Evolutionary conservation across 2,797 vertebrate species (phyloP).

Genomic region (Anabas testudineus): DNA sequence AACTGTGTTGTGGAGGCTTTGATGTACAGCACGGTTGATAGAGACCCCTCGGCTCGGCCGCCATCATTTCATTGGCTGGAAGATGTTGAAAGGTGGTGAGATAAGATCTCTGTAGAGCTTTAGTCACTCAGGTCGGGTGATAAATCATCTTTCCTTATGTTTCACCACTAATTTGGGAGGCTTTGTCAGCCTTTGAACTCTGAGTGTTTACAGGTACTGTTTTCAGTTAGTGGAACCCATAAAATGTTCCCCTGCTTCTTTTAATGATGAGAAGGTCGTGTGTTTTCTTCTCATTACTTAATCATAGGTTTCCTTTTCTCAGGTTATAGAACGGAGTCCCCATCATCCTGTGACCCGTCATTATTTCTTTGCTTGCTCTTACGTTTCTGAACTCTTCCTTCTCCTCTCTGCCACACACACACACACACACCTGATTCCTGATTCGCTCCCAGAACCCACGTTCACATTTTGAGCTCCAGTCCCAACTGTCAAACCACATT

Average conservation of each 20-base stretch:
- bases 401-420: no score
- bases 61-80: constrained; percentile 35
- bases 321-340: no score
- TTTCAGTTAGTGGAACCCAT: neutral
- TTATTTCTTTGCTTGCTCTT: neutral
- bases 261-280: neutral
- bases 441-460: no score
- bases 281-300: neutral
- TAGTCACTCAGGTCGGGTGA: constrained; percentile 13
- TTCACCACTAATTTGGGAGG: neutral
- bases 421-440: no score
- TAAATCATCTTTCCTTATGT: neutral
- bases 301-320: no score
- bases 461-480: no score
- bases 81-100: constrained; percentile 22
- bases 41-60: constrained; percentile 10
- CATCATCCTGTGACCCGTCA: no score
- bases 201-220: constrained; percentile 11
- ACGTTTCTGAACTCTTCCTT: no score
- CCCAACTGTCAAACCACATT: no score
- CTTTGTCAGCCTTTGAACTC: constrained; percentile 25
- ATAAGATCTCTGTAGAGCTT: constrained; percentile 31
- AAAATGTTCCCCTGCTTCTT: no score
- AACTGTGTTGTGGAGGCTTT: constrained; percentile 46
- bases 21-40: constrained; percentile 36